phyloP scores from a whole-genome alignment of 2,888 invertebrate species.

The Hypsopygia costalis region DNA sequence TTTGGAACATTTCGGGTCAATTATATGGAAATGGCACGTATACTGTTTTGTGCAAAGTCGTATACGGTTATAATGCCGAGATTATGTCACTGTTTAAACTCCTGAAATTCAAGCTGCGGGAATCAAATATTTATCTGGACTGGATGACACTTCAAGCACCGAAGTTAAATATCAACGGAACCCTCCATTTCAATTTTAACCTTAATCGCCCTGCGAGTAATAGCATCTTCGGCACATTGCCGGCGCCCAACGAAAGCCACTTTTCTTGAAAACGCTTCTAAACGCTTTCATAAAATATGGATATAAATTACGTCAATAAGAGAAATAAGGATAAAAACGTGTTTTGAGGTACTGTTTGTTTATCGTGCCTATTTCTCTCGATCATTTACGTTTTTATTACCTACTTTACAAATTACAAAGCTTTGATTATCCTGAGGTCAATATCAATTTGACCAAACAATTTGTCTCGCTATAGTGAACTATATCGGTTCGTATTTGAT shows the following conservation, averaged over 20 bases:
- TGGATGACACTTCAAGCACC: constrained; percentile 37
- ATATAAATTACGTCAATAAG: constrained; percentile 33
- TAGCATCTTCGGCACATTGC: constrained; percentile 31
- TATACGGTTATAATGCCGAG: not conserved
- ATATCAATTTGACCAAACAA: not conserved
- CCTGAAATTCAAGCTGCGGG: constrained; percentile 38
- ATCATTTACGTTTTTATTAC: no score
- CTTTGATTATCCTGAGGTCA: no score
- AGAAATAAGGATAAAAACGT: constrained; percentile 5
- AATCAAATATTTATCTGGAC: constrained; percentile 51
- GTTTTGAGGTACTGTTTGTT: not conserved
- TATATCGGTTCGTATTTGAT: constrained; percentile 27
- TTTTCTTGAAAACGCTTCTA: constrained; percentile 24
- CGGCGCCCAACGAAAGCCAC: constrained; percentile 25
- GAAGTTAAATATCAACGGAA: constrained; percentile 44
- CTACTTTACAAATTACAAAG: no score
- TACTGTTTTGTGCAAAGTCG: constrained; percentile 8
- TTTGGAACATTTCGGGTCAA: constrained; percentile 21
- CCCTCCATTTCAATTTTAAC: constrained; percentile 41
- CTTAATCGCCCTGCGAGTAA: constrained; percentile 40
- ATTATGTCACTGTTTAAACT: not conserved
- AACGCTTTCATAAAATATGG: constrained; percentile 46
- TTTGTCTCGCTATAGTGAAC: constrained; percentile 1
- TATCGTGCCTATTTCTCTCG: no score
- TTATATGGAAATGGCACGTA: constrained; percentile 20